phyloP scores from a whole-genome alignment of 1,140 invertebrate species.

The Pseudomyrmex gracilis region DNA sequence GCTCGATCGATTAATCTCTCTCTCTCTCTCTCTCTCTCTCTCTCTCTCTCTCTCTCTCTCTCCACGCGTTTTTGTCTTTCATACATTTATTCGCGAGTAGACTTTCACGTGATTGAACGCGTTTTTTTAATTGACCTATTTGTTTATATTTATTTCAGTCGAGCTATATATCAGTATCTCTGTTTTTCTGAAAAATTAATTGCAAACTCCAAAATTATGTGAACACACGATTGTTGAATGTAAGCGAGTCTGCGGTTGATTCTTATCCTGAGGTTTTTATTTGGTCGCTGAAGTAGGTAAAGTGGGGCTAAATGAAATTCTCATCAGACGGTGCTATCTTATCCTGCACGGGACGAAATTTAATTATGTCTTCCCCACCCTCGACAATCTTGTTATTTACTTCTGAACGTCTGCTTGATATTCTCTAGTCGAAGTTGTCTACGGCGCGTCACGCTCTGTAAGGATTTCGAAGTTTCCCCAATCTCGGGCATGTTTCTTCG shows the following conservation, averaged over 20 bases:
- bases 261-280: no score
- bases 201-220: no score
- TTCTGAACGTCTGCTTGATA: not conserved
- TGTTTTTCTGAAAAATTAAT: no score
- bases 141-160: not conserved
- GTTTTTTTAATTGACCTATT: not conserved
- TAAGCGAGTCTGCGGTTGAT: no score
- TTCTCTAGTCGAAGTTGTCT: not conserved
- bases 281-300: not conserved
- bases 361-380: constrained; percentile 13
- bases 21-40: not conserved
- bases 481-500: not conserved
- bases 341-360: not conserved
- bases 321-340: not conserved
- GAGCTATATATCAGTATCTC: no score
- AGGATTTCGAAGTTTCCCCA: not conserved
- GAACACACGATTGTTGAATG: no score
- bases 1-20: not conserved
- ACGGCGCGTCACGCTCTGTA: not conserved
- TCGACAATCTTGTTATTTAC: not conserved
- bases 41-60: constrained; percentile 1
- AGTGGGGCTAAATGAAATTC: not conserved
- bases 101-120: constrained; percentile 12
- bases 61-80: not conserved
- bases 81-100: not conserved